Conservation (phyloP, 2,113 vertebrate genomes). For the Manacus vitellinus region DNA sequence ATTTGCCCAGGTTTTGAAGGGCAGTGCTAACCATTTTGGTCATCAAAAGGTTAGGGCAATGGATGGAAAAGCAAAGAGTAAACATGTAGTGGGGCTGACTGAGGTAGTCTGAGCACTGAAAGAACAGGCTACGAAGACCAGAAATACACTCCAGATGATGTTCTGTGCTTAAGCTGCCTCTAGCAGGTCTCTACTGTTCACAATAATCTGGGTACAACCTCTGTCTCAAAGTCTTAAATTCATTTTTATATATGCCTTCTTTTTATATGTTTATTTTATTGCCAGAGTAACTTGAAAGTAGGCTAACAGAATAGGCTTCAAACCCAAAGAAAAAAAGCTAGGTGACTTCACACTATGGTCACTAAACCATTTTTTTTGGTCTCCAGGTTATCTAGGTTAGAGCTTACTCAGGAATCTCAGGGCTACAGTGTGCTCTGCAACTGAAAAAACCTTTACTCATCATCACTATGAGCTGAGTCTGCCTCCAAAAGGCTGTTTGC, state of each 20-base stretch:
- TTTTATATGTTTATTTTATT: background rate
- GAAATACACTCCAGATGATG: background rate
- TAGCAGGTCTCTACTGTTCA: background rate
- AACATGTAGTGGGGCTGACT: background rate
- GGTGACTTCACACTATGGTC: background rate
- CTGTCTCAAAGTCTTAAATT: background rate
- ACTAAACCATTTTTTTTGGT: background rate
- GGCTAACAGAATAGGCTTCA: background rate
- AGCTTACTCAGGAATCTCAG: background rate
- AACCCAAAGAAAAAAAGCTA: background rate
- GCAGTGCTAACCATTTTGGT: background rate
- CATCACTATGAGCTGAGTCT: fast-evolving
- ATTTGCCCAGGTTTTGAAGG: background rate
- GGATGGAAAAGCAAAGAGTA: background rate
- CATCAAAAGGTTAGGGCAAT: background rate
- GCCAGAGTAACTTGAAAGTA: background rate
- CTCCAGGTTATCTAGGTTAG: background rate
- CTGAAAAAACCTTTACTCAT: background rate
- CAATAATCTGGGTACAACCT: background rate
- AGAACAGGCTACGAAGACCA: background rate
- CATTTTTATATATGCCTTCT: background rate
- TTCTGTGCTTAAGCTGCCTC: background rate
- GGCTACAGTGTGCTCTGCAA: background rate
- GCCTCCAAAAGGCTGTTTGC: background rate
- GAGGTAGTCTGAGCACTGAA: background rate